Percentiles rank a stretch among this genome's conserved stretches.
phyloP scores from a whole-genome alignment of 2,113 vertebrate species.

The Myxocyprinus asiaticus region DNA sequence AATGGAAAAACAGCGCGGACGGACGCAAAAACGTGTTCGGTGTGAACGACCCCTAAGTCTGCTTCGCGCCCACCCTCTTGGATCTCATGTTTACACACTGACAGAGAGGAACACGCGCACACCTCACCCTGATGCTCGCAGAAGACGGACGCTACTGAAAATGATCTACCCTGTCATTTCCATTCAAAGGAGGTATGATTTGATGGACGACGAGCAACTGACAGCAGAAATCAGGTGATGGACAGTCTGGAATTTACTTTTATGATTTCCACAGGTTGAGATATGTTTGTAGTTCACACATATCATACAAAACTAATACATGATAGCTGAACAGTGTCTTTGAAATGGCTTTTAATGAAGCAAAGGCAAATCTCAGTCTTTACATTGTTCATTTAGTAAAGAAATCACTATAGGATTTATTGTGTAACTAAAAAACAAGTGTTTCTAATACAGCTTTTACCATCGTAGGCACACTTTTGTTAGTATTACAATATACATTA shows the following conservation, averaged over 20 bases:
- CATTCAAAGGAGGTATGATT: not conserved
- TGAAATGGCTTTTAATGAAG: not conserved
- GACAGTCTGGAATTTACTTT: not conserved
- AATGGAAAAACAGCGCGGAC: too few relatives aligned
- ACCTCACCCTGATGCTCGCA: not conserved
- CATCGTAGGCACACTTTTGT: not conserved
- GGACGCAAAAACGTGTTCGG: too few relatives aligned
- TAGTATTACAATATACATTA: not conserved
- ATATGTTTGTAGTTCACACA: too few relatives aligned
- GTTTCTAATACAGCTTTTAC: not conserved
- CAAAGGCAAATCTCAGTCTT: not conserved
- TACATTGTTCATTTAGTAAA: not conserved
- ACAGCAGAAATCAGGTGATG: not conserved
- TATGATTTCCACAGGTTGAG: not conserved
- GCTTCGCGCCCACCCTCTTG: conserved; percentile 3
- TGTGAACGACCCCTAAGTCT: too few relatives aligned
- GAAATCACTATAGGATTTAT: not conserved
- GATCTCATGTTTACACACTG: not conserved
- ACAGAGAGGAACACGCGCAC: not conserved
- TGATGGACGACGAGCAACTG: conserved; percentile 1
- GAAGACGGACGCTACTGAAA: not conserved
- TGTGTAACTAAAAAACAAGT: not conserved
- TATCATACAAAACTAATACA: not conserved
- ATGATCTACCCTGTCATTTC: not conserved
- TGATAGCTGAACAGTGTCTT: not conserved